Evolutionary conservation across 2,888 invertebrate genomes (phyloP).

Genomic region (Hartigia nigra): DNA sequence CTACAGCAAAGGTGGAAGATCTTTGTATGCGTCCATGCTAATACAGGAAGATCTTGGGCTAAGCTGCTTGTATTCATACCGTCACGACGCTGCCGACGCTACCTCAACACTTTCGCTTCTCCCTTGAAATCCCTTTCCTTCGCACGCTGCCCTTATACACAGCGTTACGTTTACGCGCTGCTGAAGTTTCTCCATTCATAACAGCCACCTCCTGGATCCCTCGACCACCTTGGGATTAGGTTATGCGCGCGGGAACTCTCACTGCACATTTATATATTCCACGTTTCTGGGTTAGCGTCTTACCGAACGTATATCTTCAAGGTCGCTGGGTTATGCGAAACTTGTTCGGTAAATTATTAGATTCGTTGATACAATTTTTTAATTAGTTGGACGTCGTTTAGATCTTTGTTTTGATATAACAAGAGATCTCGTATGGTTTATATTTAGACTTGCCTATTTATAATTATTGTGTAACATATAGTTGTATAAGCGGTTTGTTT

Average conservation of each 20-base stretch:
- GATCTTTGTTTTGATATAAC: not conserved
- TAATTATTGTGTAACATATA: not conserved
- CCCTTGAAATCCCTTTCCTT: conserved; percentile 3
- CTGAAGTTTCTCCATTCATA: conserved; percentile 60
- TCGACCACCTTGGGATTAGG: conserved; percentile 33
- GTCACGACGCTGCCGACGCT: not conserved
- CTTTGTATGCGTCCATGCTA: conserved; percentile 26
- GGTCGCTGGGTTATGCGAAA: not conserved
- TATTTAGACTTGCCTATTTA: not conserved
- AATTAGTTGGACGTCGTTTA: not conserved
- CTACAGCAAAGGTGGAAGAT: conserved; percentile 10
- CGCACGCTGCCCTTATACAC: conserved; percentile 3
- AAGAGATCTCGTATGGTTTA: not conserved
- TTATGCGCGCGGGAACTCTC: not conserved
- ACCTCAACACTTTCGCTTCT: not conserved
- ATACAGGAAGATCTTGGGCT: conserved; percentile 32
- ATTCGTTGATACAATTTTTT: not conserved
- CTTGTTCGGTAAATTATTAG: not conserved
- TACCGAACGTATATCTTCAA: not conserved
- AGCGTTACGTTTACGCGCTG: conserved; percentile 31
- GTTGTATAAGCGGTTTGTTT: not conserved
- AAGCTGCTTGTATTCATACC: conserved; percentile 30
- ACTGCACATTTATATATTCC: conserved; percentile 8
- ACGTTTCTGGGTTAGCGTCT: not conserved
- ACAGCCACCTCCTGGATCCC: conserved; percentile 32